Percentiles rank a stretch among this genome's conserved stretches.
Evolutionary conservation across 1,140 invertebrate genomes (phyloP).

Genomic region (Cepaea nemoralis): DNA sequence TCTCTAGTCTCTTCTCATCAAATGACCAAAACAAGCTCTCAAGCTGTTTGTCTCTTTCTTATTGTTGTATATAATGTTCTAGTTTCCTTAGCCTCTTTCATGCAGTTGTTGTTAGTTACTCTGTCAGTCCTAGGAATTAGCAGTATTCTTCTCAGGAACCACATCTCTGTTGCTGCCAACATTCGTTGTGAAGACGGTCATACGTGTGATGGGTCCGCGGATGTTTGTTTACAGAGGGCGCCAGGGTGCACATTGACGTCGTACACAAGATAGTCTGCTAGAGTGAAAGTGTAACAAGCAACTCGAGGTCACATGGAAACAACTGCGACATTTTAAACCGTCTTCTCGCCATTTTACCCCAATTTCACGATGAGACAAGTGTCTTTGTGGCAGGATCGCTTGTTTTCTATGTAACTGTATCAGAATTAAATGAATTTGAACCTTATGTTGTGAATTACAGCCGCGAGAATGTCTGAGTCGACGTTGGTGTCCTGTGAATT

Average conservation of each 20-base stretch:
- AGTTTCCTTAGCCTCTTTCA: too few species aligned
- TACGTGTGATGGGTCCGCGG: too few species aligned
- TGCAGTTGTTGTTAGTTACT: too few species aligned
- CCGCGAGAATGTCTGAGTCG: neutral
- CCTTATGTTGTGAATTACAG: neutral
- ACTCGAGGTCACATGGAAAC: neutral
- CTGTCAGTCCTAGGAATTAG: too few species aligned
- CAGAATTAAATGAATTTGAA: neutral
- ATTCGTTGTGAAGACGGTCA: too few species aligned
- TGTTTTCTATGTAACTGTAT: neutral
- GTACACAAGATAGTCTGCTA: neutral
- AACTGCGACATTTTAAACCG: neutral
- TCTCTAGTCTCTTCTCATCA: too few species aligned
- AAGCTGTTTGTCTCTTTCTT: too few species aligned
- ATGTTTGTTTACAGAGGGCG: conserved; percentile 36
- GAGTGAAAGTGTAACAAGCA: neutral
- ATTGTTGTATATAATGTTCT: too few species aligned
- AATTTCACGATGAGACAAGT: neutral
- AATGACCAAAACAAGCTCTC: too few species aligned
- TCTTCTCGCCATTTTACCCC: neutral
- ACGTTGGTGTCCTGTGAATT: neutral
- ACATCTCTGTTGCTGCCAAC: too few species aligned
- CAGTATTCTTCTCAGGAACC: too few species aligned
- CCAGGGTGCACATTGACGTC: neutral
- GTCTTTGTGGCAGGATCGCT: neutral